These are phyloP conservation scores for Phaedon cochleariae DNA, from an alignment of 2,888 invertebrate genomes.

Conservation along the genomic window DNA sequence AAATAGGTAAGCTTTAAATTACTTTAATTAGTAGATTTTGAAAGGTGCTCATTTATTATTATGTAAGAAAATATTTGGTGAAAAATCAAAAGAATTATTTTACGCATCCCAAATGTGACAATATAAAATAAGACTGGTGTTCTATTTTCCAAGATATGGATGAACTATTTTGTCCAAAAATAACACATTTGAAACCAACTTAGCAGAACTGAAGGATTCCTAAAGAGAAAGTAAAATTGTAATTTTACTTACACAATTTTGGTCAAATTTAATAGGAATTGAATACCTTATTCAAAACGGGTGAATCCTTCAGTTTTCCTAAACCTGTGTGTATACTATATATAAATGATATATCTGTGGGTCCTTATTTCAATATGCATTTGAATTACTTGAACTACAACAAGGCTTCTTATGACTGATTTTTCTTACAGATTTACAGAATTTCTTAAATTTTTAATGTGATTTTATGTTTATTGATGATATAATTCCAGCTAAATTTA, in stretches of 20 bases:
- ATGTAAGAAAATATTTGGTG: conserved; percentile 33
- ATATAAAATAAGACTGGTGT: conserved; percentile 56
- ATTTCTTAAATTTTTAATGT: conserved; percentile 45
- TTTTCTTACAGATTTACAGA: background rate
- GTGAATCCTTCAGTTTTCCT: too few relatives aligned
- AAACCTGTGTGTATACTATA: too few relatives aligned
- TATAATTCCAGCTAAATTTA: too few relatives aligned
- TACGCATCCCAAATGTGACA: conserved; percentile 49
- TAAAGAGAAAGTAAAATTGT: background rate
- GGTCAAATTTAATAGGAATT: too few relatives aligned
- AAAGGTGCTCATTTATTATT: conserved; percentile 53
- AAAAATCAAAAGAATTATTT: conserved; percentile 37
- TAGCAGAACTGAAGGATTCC: background rate
- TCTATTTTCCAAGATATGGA: conserved; percentile 11
- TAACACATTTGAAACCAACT: background rate
- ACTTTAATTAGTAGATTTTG: conserved; percentile 42
- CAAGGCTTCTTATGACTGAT: background rate
- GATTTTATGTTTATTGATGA: conserved; percentile 47
- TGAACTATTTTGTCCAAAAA: conserved; percentile 8
- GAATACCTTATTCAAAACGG: too few relatives aligned
- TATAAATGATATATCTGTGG: too few relatives aligned
- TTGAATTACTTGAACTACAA: background rate
- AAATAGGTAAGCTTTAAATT: conserved; percentile 50
- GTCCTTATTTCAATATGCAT: too few relatives aligned
- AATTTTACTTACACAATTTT: too few relatives aligned